These are phyloP conservation scores for Achatina immaculata DNA, from an alignment of 1,140 invertebrate genomes.

Conservation along the genomic window DNA sequence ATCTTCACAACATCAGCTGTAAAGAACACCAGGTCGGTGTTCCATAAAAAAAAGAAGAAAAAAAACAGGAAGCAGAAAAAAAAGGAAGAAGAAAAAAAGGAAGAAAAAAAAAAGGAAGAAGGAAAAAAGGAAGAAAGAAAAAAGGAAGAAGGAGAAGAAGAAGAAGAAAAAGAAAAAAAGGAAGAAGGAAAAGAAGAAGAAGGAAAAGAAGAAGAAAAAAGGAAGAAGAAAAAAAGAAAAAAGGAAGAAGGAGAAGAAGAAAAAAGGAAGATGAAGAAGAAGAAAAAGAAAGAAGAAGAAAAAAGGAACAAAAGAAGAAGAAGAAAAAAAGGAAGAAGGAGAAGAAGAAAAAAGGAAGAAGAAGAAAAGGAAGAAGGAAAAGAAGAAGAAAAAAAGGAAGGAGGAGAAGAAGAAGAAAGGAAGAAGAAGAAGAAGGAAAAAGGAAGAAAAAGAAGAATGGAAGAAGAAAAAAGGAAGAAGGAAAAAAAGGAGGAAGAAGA, in stretches of 20 bases:
- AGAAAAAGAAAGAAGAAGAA: conserved; percentile 1
- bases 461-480: neutral
- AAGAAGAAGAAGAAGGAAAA: neutral
- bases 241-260: neutral
- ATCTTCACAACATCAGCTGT: too few relatives aligned
- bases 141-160: neutral
- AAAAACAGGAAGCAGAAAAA: neutral
- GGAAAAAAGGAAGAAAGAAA: neutral
- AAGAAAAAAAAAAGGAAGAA: neutral
- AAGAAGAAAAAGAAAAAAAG: too few relatives aligned
- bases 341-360: neutral
- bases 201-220: neutral
- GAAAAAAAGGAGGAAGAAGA: too few relatives aligned
- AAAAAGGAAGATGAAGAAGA: neutral
- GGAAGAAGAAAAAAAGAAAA: neutral
- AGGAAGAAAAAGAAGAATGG: neutral
- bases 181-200: too few relatives aligned
- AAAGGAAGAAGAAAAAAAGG: neutral
- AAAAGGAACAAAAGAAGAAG: neutral
- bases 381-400: neutral
- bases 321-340: neutral
- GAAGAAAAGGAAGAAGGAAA: conserved; percentile 12
- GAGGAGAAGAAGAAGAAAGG: neutral
- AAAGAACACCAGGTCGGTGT: too few relatives aligned
- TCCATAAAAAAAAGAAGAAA: conserved; percentile 10